Conservation (phyloP, 2,888 invertebrate genomes). For the Pyrocoelia pectoralis region DNA sequence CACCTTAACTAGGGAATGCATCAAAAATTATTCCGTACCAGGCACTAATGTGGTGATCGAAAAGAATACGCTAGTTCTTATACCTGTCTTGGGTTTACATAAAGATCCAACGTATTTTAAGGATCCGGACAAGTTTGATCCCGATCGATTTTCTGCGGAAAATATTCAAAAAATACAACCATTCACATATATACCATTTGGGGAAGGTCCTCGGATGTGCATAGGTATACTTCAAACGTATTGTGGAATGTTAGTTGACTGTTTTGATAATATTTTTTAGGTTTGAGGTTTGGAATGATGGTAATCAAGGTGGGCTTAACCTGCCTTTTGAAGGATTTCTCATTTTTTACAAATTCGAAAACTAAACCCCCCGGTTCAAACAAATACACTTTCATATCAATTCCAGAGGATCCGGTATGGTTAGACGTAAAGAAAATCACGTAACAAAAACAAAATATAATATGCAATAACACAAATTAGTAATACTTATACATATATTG, state of each 20-base stretch:
- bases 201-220: background rate
- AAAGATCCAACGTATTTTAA: background rate
- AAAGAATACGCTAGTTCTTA: conserved; percentile 7
- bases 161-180: background rate
- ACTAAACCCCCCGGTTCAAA: conserved; percentile 38
- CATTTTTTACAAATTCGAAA: conserved; percentile 30
- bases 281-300: conserved; percentile 40
- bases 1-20: conserved; percentile 11
- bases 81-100: conserved; percentile 8
- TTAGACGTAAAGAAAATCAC: conserved; percentile 15
- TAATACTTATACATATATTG: no score
- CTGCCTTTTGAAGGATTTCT: conserved; percentile 32
- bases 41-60: conserved; percentile 8
- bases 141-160: background rate
- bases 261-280: conserved; percentile 26
- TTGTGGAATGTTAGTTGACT: no score
- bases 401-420: conserved; percentile 32
- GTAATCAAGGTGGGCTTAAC: conserved; percentile 40
- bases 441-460: no score
- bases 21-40: conserved; percentile 8
- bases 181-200: background rate
- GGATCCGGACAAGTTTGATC: background rate
- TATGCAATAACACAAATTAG: no score
- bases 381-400: conserved; percentile 29
- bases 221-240: background rate